These are phyloP conservation scores for Dugesia japonica DNA, from an alignment of 2,888 invertebrate genomes.

Conservation along the genomic window DNA sequence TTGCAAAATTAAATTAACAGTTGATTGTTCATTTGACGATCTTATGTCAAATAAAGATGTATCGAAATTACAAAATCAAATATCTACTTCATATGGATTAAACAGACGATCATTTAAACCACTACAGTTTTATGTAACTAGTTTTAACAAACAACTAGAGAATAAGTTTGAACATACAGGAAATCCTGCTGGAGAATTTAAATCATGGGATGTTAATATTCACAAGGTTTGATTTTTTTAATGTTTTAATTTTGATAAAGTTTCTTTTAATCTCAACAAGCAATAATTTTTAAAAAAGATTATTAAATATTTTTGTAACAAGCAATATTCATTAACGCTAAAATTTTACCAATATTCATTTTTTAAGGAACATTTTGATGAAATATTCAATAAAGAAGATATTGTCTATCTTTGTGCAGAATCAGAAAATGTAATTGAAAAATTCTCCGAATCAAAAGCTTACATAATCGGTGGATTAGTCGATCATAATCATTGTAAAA, in stretches of 20 bases:
- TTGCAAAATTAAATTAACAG: conserved; percentile 59
- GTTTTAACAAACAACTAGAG: conserved; percentile 61
- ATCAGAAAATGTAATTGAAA: conserved; percentile 65
- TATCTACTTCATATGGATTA: conserved; percentile 70
- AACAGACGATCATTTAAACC: conserved; percentile 68
- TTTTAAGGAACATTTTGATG: conserved; percentile 53
- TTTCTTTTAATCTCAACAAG: no score
- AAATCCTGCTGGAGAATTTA: conserved; percentile 43
- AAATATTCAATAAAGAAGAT: conserved; percentile 59
- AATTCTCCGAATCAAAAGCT: conserved; percentile 58
- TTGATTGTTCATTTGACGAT: conserved; percentile 77
- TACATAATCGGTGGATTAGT: conserved; percentile 92
- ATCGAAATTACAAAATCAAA: conserved; percentile 72
- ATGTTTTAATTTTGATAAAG: no score
- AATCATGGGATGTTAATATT: conserved; percentile 35
- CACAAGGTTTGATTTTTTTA: no score
- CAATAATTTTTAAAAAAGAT: no score
- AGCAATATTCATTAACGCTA: no score
- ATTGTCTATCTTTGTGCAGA: conserved; percentile 81
- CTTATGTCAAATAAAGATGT: conserved; percentile 76
- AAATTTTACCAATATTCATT: no score
- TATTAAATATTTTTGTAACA: no score
- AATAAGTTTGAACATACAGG: conserved; percentile 63
- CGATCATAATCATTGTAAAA: conserved; percentile 90
- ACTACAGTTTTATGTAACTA: conserved; percentile 65